A percentile compares a stretch with the other conserved stretches of the same genome.
Evolutionary conservation across 1,140 invertebrate species (phyloP).

Genomic region (Brachionus asplanchnoidis): DNA sequence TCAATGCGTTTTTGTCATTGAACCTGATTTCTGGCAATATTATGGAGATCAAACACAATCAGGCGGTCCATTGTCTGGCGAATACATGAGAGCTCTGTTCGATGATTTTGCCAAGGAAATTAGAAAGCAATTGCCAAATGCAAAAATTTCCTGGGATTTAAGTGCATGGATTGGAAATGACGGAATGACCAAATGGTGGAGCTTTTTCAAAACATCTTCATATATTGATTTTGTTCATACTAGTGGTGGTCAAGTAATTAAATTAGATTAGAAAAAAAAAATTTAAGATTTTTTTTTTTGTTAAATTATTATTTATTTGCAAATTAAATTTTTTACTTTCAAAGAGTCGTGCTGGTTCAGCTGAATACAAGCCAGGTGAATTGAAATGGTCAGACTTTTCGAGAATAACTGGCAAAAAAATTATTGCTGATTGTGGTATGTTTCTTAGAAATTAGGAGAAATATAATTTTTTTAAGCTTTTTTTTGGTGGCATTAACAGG

Average conservation of each 20-base stretch:
- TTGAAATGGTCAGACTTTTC: not conserved
- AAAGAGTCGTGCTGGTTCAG: not conserved
- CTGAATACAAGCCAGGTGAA: not conserved
- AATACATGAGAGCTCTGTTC: not conserved
- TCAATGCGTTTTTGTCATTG: not conserved
- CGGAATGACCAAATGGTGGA: slow-evolving; percentile 3
- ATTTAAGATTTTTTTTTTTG: not conserved
- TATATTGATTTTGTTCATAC: slow-evolving; percentile 29
- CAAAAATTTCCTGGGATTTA: slow-evolving; percentile 7
- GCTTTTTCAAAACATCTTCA: not conserved
- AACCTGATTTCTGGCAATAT: slow-evolving; percentile 28
- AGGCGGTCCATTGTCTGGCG: slow-evolving; percentile 2
- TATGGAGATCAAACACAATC: slow-evolving; percentile 4
- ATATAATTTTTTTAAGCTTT: not conserved
- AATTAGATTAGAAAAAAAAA: too few relatives aligned
- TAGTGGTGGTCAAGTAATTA: slow-evolving; percentile 6
- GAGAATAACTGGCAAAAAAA: slow-evolving; percentile 12
- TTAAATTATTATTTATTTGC: not conserved
- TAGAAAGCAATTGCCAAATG: not conserved
- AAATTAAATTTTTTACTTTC: not conserved
- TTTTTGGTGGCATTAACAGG: not conserved
- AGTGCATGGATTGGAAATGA: not conserved
- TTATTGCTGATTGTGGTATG: slow-evolving; percentile 23
- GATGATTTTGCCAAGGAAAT: not conserved
- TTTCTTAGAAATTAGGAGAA: too few relatives aligned